Conservation (phyloP, 2,113 vertebrate genomes). For the Potamarius usumacintae region DNA sequence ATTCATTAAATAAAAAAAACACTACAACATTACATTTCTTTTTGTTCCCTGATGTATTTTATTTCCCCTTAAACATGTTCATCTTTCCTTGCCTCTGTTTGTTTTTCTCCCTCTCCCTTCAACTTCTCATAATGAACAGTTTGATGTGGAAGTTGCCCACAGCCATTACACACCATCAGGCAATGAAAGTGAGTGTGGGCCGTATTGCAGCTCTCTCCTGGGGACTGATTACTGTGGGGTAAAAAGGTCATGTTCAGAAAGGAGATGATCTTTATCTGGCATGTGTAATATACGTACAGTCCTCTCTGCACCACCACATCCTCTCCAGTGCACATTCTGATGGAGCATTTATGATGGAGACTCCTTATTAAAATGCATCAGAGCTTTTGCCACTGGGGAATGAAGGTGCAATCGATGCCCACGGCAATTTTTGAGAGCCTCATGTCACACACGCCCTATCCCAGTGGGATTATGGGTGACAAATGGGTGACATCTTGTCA, state of each 20-base stretch:
- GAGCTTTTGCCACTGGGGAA: constrained; percentile 31
- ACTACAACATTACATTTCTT: not conserved
- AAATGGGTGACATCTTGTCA: constrained; percentile 62
- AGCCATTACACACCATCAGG: constrained; percentile 36
- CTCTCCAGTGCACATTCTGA: not conserved
- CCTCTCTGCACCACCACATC: not conserved
- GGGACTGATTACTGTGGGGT: constrained; percentile 37
- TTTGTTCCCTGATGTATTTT: not conserved
- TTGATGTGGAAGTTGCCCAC: constrained; percentile 7
- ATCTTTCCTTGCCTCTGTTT: constrained; percentile 31
- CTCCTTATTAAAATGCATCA: constrained; percentile 40
- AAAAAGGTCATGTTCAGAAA: constrained; percentile 24
- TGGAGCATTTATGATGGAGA: not conserved
- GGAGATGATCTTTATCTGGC: constrained; percentile 18
- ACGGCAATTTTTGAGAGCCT: constrained; percentile 51
- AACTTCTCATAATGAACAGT: constrained; percentile 17
- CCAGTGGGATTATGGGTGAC: constrained; percentile 60
- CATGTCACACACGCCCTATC: constrained; percentile 55
- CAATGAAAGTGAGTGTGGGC: constrained; percentile 34
- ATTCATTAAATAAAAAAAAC: not conserved
- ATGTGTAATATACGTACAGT: constrained; percentile 12
- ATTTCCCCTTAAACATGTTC: not conserved
- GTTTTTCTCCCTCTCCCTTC: constrained; percentile 11
- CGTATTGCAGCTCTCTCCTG: constrained; percentile 30
- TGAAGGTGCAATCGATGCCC: constrained; percentile 39